These are phyloP conservation scores for Uloborus diversus DNA, from an alignment of 1,140 invertebrate genomes.

Conservation along the genomic window DNA sequence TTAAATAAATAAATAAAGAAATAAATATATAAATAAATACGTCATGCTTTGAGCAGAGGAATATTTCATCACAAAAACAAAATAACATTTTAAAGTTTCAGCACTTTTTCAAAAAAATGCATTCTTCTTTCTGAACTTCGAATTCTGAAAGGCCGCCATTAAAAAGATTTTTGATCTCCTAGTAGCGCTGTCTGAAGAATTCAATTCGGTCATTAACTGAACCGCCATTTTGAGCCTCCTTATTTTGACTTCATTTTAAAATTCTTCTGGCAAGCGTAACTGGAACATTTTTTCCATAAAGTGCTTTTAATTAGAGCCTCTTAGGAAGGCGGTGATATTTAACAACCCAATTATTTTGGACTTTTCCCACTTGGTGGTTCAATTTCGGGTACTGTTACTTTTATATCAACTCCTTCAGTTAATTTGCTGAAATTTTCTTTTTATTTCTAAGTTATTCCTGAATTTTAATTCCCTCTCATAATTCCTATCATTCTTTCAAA, in stretches of 20 bases:
- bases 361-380: conserved; percentile 5
- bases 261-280: background rate
- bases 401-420: conserved; percentile 25
- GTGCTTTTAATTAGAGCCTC: conserved; percentile 38
- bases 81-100: too few relatives aligned
- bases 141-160: background rate
- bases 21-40: too few relatives aligned
- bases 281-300: conserved; percentile 9
- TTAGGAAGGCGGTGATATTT: conserved; percentile 49
- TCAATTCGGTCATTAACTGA: conserved; percentile 21
- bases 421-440: background rate
- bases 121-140: background rate
- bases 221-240: background rate
- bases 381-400: conserved; percentile 31
- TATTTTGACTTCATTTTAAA: conserved; percentile 21
- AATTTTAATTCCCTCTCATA: background rate
- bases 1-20: too few relatives aligned
- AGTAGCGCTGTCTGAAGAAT: background rate
- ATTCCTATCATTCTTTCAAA: background rate
- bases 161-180: background rate
- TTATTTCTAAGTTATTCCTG: conserved; percentile 16
- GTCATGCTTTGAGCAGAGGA: too few relatives aligned
- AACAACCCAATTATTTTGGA: conserved; percentile 36
- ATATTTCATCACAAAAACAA: too few relatives aligned
- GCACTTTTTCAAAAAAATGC: too few relatives aligned